Base-by-base conservation (phyloP, 2,888 invertebrate genomes). In the Eupithecia inturbata region DNA sequence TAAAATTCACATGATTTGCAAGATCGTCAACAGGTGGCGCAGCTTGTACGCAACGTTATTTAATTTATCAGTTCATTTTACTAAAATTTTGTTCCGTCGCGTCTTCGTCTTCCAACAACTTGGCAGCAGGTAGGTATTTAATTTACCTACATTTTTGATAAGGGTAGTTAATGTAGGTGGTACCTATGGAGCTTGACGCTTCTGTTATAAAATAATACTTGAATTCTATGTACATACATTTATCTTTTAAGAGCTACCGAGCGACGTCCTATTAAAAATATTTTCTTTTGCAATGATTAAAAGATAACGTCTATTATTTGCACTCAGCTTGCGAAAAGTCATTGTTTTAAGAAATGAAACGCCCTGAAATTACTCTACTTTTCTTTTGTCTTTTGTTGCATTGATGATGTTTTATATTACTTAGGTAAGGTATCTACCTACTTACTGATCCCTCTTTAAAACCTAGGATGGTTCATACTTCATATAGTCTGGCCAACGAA, bases 291-390 rank as follows among this genome's bases (percentile, higher is more conserved):
- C 28, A 60, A 64, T 60, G 45, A 70, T 68, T 72, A 73, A 73
- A 75, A 77, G 28, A 68, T 1, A 80, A 49, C 76, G 73, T 72
- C 77, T 78, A 79, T 85, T 82, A 81, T 80, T 77, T 79, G 80
- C 70, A 80, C 78, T 77, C 79, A 70, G 72, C 70, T 74, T 74
- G 81, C 74, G 77, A 82, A 85, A 84, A 84, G 82, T 78, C 82
- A 85, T 83, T 85, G 82, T 85, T 84, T 78, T 79, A 83, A 83
- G 83, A 84, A 81, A 84, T 81, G 80, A 79, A 78, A 82, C 82
- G 81, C 80, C 78, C 77, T 81, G 80, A 81, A 84, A 81, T 80
- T 68, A 70, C 63, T 68, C 66, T 64, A 69, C 68, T 71, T 41
- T 57, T 39, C 71, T 64, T 67, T 74, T 77, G 72, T 76, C 60